These are phyloP conservation scores for Rotaria magnacalcarata DNA, from an alignment of 2,888 invertebrate genomes.

Conservation along the genomic window DNA sequence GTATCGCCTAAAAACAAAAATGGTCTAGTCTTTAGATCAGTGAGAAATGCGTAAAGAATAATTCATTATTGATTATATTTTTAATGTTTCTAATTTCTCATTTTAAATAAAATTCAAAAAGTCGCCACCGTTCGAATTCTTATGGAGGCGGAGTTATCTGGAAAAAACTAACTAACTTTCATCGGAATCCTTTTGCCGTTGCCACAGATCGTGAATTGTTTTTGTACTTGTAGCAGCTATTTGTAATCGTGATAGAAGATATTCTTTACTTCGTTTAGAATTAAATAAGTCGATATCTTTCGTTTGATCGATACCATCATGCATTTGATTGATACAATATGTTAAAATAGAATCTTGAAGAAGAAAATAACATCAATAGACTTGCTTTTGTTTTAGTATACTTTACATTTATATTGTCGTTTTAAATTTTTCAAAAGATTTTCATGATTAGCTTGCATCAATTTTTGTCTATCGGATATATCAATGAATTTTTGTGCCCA, in stretches of 20 bases:
- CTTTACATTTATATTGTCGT: background rate
- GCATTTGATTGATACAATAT: conserved; percentile 17
- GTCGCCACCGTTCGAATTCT: too few relatives aligned
- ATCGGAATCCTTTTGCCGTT: background rate
- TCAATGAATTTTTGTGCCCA: background rate
- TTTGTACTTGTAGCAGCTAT: background rate
- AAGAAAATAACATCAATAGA: background rate
- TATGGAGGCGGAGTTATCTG: too few relatives aligned
- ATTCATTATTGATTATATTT: too few relatives aligned
- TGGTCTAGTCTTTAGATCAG: too few relatives aligned
- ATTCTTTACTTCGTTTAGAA: conserved; percentile 39
- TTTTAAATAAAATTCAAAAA: too few relatives aligned
- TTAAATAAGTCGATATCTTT: conserved; percentile 36
- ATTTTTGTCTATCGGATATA: background rate
- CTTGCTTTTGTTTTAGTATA: background rate
- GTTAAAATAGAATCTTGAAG: background rate
- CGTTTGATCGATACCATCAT: background rate
- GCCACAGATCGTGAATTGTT: background rate
- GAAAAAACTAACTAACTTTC: background rate
- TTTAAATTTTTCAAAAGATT: background rate
- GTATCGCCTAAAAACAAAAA: background rate
- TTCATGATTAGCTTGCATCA: background rate
- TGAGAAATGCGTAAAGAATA: too few relatives aligned
- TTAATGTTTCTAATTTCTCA: too few relatives aligned
- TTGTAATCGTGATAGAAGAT: conserved; percentile 37